phyloP scores from a whole-genome alignment of 2,113 vertebrate genomes.

The Cynocephalus volans region DNA sequence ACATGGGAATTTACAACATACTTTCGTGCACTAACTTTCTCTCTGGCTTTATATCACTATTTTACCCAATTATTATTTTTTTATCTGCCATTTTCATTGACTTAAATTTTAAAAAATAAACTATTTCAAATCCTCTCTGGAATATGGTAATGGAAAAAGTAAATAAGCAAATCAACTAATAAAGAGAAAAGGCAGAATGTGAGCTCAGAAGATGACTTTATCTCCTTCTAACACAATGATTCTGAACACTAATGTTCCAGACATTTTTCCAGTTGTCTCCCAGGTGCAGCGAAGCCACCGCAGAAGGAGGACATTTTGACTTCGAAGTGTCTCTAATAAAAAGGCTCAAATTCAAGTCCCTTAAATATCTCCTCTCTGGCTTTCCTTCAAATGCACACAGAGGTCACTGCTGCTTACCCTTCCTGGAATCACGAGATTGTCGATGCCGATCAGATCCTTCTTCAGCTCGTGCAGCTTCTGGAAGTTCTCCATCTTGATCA shows the following conservation, averaged over 20 bases:
- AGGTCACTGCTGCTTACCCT: constrained; percentile 90
- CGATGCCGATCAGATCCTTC: constrained; percentile 96
- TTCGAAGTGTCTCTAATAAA: background rate
- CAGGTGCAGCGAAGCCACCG: background rate
- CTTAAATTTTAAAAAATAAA: background rate
- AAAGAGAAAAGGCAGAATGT: background rate
- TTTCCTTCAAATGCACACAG: accelerated
- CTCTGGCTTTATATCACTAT: background rate
- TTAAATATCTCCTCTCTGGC: background rate
- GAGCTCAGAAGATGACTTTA: background rate
- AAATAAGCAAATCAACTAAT: background rate
- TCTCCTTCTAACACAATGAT: background rate
- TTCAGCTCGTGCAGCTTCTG: constrained; percentile 98
- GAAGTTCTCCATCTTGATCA: constrained; percentile 99
- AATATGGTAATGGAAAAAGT: background rate
- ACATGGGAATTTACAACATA: background rate
- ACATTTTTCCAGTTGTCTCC: accelerated
- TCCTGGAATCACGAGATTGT: constrained; percentile 94
- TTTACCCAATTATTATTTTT: background rate
- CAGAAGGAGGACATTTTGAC: background rate
- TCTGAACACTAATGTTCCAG: background rate
- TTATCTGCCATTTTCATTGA: constrained; percentile 20
- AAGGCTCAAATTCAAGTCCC: background rate
- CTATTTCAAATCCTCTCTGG: background rate
- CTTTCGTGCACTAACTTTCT: background rate